phyloP scores from a whole-genome alignment of 1,140 invertebrate genomes.

The Drosophila subobscura region DNA sequence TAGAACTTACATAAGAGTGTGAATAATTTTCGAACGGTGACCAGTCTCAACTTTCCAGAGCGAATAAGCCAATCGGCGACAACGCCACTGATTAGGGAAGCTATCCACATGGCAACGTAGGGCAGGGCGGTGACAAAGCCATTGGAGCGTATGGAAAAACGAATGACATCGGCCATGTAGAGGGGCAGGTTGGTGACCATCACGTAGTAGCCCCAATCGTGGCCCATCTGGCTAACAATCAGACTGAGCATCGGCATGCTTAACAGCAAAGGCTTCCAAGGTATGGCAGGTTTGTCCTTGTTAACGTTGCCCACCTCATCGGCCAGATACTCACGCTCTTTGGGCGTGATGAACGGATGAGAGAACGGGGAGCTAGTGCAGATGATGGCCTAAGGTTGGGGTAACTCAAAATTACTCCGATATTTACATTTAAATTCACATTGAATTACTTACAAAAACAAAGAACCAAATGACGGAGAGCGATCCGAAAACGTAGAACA shows the following conservation, averaged over 20 bases:
- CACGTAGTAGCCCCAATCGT: conserved; percentile 95
- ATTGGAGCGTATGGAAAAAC: conserved; percentile 41
- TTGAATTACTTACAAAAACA: conserved; percentile 85
- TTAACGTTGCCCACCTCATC: conserved; percentile 44
- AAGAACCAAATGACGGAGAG: conserved; percentile 88
- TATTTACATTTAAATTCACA: not conserved
- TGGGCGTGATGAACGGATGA: conserved; percentile 88
- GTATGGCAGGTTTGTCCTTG: conserved; percentile 73
- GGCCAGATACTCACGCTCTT: conserved; percentile 87
- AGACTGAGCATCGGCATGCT: conserved; percentile 86
- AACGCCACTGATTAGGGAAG: conserved; percentile 37
- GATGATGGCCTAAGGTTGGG: conserved; percentile 46
- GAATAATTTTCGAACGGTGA: conserved; percentile 30
- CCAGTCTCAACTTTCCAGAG: conserved; percentile 5
- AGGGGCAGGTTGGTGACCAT: conserved; percentile 93
- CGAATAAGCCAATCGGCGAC: conserved; percentile 52
- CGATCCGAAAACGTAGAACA: conserved; percentile 91
- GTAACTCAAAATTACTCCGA: not conserved
- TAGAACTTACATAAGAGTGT: conserved; percentile 42
- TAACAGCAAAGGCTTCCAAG: conserved; percentile 86
- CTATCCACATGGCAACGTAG: conserved; percentile 55
- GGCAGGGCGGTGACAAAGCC: conserved; percentile 60
- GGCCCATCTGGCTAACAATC: conserved; percentile 86
- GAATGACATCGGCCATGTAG: conserved; percentile 58
- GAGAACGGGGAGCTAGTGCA: conserved; percentile 86